Conservation (phyloP, 2,113 vertebrate species). For the Neoarius graeffei region DNA sequence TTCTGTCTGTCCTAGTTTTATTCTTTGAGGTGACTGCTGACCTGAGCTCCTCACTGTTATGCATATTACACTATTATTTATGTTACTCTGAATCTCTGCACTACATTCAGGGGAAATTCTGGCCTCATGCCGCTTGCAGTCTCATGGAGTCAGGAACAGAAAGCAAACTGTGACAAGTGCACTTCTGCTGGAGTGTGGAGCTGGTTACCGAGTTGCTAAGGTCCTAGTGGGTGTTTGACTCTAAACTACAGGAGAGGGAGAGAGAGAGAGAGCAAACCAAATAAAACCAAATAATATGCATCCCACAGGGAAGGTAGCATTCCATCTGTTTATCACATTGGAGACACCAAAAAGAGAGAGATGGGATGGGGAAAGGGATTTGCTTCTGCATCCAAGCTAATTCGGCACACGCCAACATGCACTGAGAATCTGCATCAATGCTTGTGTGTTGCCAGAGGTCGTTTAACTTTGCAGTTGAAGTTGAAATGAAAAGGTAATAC, state of each 20-base stretch:
- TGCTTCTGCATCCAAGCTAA: conserved; percentile 22
- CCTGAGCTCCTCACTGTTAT: neutral
- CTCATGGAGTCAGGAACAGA: neutral
- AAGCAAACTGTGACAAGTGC: conserved; percentile 34
- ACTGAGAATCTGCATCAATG: neutral
- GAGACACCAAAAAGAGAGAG: conserved; percentile 43
- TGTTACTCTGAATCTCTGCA: neutral
- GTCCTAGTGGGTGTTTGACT: conserved; percentile 23
- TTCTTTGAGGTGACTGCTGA: neutral
- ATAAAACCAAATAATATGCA: conserved; percentile 34
- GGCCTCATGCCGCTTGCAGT: neutral
- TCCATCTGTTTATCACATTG: conserved; percentile 57
- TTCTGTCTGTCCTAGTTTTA: neutral
- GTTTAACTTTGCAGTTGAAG: conserved; percentile 17
- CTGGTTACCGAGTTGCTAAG: conserved; percentile 48
- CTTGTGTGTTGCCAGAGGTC: neutral
- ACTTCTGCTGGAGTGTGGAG: conserved; percentile 14
- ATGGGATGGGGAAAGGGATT: neutral
- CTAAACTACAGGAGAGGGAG: conserved; percentile 11
- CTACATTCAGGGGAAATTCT: neutral
- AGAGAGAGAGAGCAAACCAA: conserved; percentile 41
- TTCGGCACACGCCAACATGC: neutral
- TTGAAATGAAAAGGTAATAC: conserved; percentile 35
- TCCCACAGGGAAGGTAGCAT: conserved; percentile 50
- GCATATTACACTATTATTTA: neutral